These are phyloP conservation scores for Misgurnus anguillicaudatus DNA, from an alignment of 2,113 vertebrate species.

Conservation along the genomic window DNA sequence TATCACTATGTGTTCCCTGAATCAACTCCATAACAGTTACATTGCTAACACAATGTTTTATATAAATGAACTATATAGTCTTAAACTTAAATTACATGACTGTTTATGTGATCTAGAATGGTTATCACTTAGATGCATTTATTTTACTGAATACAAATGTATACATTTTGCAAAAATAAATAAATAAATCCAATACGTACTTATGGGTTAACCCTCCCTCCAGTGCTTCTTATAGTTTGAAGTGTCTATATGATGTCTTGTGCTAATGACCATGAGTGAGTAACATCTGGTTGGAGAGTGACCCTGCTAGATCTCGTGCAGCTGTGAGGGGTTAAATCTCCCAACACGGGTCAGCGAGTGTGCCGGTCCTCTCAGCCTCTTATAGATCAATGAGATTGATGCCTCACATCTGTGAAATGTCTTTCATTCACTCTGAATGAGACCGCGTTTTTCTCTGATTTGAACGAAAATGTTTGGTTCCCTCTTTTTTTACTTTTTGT, in stretches of 20 bases:
- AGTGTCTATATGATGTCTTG: conserved; percentile 25
- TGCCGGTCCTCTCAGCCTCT: conserved; percentile 50
- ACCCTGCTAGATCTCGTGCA: conserved; percentile 69
- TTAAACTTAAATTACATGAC: neutral
- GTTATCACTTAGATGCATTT: neutral
- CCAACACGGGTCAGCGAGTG: conserved; percentile 69
- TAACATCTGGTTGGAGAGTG: conserved; percentile 73
- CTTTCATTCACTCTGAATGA: conserved; percentile 3
- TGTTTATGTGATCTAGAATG: neutral
- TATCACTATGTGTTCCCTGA: too few relatives aligned
- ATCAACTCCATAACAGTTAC: too few relatives aligned
- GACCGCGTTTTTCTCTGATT: conserved; percentile 1
- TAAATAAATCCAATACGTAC: too few relatives aligned
- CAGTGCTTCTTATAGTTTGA: neutral
- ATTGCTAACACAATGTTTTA: too few relatives aligned
- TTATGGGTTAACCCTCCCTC: neutral
- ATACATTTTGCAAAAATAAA: too few relatives aligned
- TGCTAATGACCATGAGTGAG: conserved; percentile 65
- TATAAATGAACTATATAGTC: neutral
- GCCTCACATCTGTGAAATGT: conserved; percentile 3
- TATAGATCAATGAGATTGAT: conserved; percentile 14
- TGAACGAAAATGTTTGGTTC: neutral
- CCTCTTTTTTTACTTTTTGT: neutral
- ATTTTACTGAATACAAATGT: neutral
- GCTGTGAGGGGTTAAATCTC: conserved; percentile 74